Evolutionary conservation across 2,797 vertebrate genomes (phyloP).

Genomic region (Argentina silus): DNA sequence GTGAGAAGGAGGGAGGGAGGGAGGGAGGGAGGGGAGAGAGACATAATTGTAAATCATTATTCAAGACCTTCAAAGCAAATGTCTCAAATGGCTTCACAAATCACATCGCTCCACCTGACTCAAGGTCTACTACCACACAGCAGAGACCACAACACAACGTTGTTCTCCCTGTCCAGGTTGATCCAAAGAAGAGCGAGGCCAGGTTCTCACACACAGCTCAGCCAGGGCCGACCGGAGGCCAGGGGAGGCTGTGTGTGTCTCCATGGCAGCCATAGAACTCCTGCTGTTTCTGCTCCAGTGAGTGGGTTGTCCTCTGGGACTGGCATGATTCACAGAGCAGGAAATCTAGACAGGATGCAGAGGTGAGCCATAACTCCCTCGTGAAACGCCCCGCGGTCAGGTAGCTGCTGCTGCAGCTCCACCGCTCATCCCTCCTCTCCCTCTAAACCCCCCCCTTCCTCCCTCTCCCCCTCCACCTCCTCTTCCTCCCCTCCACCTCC

Average conservation of each 20-base stretch:
- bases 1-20: background rate
- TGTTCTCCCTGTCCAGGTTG: background rate
- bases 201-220: background rate
- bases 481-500: background rate
- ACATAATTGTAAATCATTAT: background rate
- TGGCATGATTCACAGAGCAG: slow-evolving; percentile 65
- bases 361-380: slow-evolving; percentile 51
- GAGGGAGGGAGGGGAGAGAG: background rate
- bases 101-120: background rate
- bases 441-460: background rate
- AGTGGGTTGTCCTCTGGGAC: slow-evolving; percentile 64
- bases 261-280: slow-evolving; percentile 73
- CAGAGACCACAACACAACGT: background rate
- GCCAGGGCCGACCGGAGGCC: background rate
- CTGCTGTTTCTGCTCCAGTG: slow-evolving; percentile 67
- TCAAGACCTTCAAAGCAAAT: background rate
- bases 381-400: slow-evolving; percentile 37
- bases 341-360: slow-evolving; percentile 67
- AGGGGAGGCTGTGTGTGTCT: slow-evolving; percentile 21
- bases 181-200: background rate
- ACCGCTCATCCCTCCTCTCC: slow-evolving; percentile 36
- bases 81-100: background rate
- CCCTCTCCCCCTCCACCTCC: too few relatives aligned
- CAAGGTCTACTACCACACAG: background rate
- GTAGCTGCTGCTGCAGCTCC: background rate